Base-by-base conservation (phyloP, 2,888 invertebrate species). In the Apantesis nais region DNA sequence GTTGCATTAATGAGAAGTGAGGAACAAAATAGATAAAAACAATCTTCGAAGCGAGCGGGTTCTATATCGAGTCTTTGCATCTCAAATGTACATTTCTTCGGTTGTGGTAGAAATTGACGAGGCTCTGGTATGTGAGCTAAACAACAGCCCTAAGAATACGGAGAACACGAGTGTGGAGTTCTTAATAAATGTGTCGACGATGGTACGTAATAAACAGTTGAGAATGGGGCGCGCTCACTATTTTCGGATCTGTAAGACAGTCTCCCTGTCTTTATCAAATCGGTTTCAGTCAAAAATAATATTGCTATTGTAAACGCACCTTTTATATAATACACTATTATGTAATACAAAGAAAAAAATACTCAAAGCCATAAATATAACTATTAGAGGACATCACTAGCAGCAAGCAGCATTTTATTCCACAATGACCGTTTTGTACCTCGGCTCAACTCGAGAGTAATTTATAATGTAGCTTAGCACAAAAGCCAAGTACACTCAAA, bases 181-280 rank as follows among this genome's bases (percentile, higher is more conserved):
- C 84, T 77, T 79, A 85, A 91, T 93, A 89, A 92, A 93, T 91
- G 90, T 92, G 93, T 92, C 89, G 90, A 92, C 93, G 90, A 92
- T 93, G 89, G 58, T 88, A 85, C 82, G 58, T 85, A 88, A 88
- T 89, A 88, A 86, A 85, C 85, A 79, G 83, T 83, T 78, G 83
- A 80, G 81, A 86, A 89, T 86, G 84, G 87, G 88, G 85, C 83
- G 86, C 76, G 67, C 75, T 76, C 69, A 81, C 85, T 90, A 89
- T 86, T 88, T 86, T 86, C 88, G 86, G 89, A 88, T 72, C 9
- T 82, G 79, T 85, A 85, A 77, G 74, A 65, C 74, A 44, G 52
- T 70, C 39, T 67, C 41, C 41, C 60, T 65, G 63, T 70, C 66
- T 62, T 67, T 68, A 71, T 70, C 69, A 58, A 58, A 7, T 29